Evolutionary conservation across 2,888 invertebrate species (phyloP).

Genomic region (Octodonta nipae): DNA sequence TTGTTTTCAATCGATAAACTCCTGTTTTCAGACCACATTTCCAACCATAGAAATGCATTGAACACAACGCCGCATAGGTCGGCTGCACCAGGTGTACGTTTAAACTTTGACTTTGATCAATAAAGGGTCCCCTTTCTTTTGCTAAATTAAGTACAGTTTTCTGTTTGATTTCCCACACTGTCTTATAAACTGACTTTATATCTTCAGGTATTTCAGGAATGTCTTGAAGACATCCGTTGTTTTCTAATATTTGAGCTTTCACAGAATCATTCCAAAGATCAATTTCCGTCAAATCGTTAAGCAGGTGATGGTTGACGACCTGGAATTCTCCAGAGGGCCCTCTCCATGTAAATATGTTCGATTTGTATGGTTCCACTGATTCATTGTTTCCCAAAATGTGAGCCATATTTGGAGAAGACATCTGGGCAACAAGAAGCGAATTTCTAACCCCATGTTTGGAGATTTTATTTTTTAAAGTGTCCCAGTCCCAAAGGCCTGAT

Average conservation of each 20-base stretch:
- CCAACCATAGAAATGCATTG: conserved; percentile 98
- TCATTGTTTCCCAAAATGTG: conserved; percentile 99
- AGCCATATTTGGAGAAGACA: conserved; percentile 98
- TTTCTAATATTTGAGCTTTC: conserved; percentile 84
- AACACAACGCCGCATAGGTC: conserved; percentile 82
- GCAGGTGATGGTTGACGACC: conserved; percentile 81
- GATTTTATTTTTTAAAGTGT: conserved; percentile 65
- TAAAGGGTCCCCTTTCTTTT: conserved; percentile 92
- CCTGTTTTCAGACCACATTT: conserved; percentile 93
- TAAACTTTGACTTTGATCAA: conserved; percentile 96
- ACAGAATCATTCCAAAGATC: conserved; percentile 89
- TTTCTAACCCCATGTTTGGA: conserved; percentile 82
- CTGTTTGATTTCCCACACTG: conserved; percentile 94
- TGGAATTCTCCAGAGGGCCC: conserved; percentile 93
- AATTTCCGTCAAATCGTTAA: conserved; percentile 81
- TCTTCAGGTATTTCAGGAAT: conserved; percentile 74
- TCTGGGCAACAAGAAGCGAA: conserved; percentile 82
- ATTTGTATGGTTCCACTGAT: conserved; percentile 94
- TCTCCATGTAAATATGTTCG: conserved; percentile 86
- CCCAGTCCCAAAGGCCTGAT: conserved; percentile 83
- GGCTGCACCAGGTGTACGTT: conserved; percentile 95
- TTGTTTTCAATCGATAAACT: conserved; percentile 94
- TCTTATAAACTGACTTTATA: conserved; percentile 80
- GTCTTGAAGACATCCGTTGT: conserved; percentile 84
- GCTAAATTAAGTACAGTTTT: conserved; percentile 90